Conservation (phyloP, 2,113 vertebrate species). For the Cheirogaleus medius region DNA sequence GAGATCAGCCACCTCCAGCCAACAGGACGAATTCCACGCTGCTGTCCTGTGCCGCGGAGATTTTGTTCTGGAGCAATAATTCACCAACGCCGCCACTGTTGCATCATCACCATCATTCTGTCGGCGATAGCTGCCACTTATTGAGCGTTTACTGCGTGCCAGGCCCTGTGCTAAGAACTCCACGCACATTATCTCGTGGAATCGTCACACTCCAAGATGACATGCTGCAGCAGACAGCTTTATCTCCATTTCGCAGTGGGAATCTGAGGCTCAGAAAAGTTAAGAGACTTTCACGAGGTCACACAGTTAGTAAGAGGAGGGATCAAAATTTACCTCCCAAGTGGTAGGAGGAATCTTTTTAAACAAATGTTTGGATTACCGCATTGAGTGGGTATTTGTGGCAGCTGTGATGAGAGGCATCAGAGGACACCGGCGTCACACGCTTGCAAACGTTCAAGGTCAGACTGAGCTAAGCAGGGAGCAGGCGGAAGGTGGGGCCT, state of each 20-base stretch:
- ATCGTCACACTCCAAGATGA: fast-evolving
- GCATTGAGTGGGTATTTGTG: not conserved
- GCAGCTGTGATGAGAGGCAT: not conserved
- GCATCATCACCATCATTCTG: not conserved
- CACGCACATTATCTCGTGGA: fast-evolving
- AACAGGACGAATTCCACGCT: not conserved
- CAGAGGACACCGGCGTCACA: not conserved
- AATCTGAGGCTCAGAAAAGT: not conserved
- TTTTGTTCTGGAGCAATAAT: fast-evolving
- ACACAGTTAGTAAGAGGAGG: not conserved
- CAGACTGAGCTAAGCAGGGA: not conserved
- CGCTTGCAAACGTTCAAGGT: not conserved
- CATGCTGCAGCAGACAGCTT: not conserved
- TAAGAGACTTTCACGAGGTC: no score
- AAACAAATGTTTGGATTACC: not conserved
- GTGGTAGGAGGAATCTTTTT: not conserved
- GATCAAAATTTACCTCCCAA: not conserved
- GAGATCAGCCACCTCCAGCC: not conserved
- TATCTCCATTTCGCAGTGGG: not conserved
- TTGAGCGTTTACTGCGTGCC: fast-evolving
- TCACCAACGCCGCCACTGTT: not conserved
- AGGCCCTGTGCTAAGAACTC: not conserved
- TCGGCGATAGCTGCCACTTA: not conserved
- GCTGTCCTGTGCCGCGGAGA: not conserved
- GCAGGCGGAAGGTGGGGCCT: fast-evolving